phyloP scores from a whole-genome alignment of 2,797 vertebrate genomes.

The Protosalanx chinensis region DNA sequence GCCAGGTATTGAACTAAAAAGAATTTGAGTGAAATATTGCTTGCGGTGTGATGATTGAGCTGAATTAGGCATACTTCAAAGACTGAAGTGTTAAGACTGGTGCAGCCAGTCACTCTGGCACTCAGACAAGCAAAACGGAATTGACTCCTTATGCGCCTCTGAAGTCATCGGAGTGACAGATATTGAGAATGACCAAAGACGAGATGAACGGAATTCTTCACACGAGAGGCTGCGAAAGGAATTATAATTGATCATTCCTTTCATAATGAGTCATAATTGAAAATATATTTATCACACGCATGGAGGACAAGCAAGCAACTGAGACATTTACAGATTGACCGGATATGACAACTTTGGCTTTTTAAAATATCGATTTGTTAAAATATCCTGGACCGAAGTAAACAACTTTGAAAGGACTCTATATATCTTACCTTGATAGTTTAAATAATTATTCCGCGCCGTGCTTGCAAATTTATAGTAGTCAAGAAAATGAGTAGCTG shows the following conservation, averaged over 20 bases:
- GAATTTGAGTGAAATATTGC: conserved; percentile 24
- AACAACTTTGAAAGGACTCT: conserved; percentile 27
- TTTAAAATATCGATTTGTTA: neutral
- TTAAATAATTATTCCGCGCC: conserved; percentile 26
- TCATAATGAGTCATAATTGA: conserved; percentile 31
- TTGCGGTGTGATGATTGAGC: neutral
- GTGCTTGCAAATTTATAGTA: conserved; percentile 30
- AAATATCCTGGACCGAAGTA: conserved; percentile 23
- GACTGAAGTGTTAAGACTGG: conserved; percentile 17
- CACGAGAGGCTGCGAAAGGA: conserved; percentile 23
- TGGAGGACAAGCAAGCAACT: conserved; percentile 28
- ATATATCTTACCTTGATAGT: conserved; percentile 5
- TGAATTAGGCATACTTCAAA: conserved; percentile 18
- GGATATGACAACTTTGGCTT: conserved; percentile 27
- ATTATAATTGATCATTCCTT: conserved; percentile 13
- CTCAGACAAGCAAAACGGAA: conserved; percentile 22
- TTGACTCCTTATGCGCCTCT: conserved; percentile 11
- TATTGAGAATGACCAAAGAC: conserved; percentile 44
- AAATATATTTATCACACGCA: conserved; percentile 27
- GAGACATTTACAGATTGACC: conserved; percentile 27
- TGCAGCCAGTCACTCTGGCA: conserved; percentile 14
- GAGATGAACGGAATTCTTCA: conserved; percentile 1
- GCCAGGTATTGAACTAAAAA: conserved; percentile 38
- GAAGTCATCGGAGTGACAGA: conserved; percentile 9
- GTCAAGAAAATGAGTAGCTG: conserved; percentile 69